Conservation (phyloP, 2,113 vertebrate genomes). For the Macheiramphus alcinus region DNA sequence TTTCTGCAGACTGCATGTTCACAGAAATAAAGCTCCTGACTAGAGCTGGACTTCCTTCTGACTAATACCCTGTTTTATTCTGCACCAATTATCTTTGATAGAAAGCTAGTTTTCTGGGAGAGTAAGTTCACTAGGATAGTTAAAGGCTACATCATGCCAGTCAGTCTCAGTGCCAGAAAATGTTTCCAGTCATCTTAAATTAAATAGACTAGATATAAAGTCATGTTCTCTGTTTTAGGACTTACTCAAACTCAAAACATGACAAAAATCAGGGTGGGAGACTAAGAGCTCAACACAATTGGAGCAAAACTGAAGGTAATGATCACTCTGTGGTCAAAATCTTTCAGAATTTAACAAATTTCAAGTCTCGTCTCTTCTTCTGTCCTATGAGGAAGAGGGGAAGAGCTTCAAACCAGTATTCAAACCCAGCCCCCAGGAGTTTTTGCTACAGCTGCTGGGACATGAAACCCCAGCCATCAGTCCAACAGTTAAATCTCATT, state of each 20-base stretch:
- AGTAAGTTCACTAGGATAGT: background rate
- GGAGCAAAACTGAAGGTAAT: background rate
- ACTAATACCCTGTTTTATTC: background rate
- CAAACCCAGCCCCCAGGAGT: background rate
- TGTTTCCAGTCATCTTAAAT: background rate
- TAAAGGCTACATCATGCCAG: background rate
- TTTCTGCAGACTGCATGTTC: background rate
- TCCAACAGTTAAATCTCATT: background rate
- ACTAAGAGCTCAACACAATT: background rate
- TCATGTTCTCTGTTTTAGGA: background rate
- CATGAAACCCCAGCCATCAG: background rate
- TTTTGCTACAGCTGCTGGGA: background rate
- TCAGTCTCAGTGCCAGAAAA: background rate
- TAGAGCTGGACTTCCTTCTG: background rate
- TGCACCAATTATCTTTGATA: background rate
- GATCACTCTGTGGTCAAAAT: background rate
- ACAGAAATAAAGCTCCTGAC: background rate
- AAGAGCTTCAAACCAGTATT: background rate
- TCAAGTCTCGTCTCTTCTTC: background rate
- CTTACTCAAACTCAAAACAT: background rate
- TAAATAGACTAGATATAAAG: background rate
- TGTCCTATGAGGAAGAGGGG: background rate
- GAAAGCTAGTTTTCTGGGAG: background rate
- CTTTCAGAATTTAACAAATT: background rate
- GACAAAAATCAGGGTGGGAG: background rate